Percentiles rank a stretch among this genome's conserved stretches.
These are phyloP conservation scores for Syngnathus rostellatus DNA, from an alignment of 2,797 vertebrate species.

Conservation along the genomic window DNA sequence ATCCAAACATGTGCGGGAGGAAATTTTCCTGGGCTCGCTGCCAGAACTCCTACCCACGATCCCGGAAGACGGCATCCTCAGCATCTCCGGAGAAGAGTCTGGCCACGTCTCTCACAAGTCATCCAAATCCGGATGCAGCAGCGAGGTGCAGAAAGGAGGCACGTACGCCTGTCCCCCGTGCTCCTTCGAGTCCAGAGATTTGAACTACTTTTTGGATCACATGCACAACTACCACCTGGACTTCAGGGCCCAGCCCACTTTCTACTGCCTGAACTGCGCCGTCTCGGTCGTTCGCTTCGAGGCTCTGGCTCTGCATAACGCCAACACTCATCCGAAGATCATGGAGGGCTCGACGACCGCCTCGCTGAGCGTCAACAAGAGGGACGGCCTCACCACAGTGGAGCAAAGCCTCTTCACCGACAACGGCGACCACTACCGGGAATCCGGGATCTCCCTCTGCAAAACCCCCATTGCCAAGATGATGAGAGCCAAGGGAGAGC, in stretches of 20 bases:
- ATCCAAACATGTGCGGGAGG: slow-evolving; percentile 78
- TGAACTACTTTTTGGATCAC: slow-evolving; percentile 85
- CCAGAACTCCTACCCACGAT: slow-evolving; percentile 70
- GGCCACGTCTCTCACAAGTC: slow-evolving; percentile 56
- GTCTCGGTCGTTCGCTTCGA: slow-evolving; percentile 83
- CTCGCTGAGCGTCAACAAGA: slow-evolving; percentile 76
- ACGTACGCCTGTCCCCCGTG: slow-evolving; percentile 82
- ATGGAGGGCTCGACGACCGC: slow-evolving; percentile 62
- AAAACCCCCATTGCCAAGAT: slow-evolving; percentile 96
- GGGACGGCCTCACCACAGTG: slow-evolving; percentile 75
- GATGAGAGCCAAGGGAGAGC: slow-evolving; percentile 87
- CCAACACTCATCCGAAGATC: slow-evolving; percentile 72
- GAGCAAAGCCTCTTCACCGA: slow-evolving; percentile 79
- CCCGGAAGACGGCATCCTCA: slow-evolving; percentile 71
- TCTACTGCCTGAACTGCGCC: slow-evolving; percentile 80
- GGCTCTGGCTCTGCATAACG: slow-evolving; percentile 85
- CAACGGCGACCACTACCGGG: slow-evolving; percentile 65
- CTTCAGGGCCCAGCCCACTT: slow-evolving; percentile 84
- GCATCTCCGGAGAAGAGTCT: slow-evolving; percentile 66
- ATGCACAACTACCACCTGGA: slow-evolving; percentile 87
- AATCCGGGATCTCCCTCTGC: slow-evolving; percentile 84
- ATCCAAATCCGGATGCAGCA: slow-evolving; percentile 57
- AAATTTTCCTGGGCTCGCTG: slow-evolving; percentile 71
- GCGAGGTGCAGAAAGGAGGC: slow-evolving; percentile 62
- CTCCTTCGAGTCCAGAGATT: slow-evolving; percentile 80